Evolutionary conservation across 2,797 vertebrate genomes (phyloP), one percentile per base, ranked within the genome.

Genomic region (Mus spretus): DNA sequence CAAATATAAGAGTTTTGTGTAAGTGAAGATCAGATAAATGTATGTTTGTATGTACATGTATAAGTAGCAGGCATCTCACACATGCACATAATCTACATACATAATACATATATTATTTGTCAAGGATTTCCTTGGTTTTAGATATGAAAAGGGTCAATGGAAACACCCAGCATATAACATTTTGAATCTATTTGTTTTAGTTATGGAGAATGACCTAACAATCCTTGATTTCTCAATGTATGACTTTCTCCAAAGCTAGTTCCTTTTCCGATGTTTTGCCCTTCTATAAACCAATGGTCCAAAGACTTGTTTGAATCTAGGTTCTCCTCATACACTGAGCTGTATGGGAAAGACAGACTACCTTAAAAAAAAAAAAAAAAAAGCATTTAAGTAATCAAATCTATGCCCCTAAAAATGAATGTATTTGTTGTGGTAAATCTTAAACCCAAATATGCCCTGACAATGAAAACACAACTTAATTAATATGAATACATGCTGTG

Each of bases 371-470:
- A 85, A 3, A 44, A 44, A 63, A 87, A 75, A 85, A 59, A 90
- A 53, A 77, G 20, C 44, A 90, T 92, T 95, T 90, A 37, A 78
- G 77, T 57, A 91, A 96, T 91, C 90, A 90, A 93, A 2, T 31
- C 19, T 77, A 47, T 65, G 15, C 15, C 65, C 44, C 85, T n/a
- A 84, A 95, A 87, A 84, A 84, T 22, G 50, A 28, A 47, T 47
- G 47, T 47, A 47, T 7, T 47, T 47, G 47, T 47, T 47, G 47
- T 10, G 9, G 47, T 47, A 47, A 47, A 47, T 47, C 47, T 47
- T 47, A 6, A 47, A 47, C 47, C 47, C 47, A 47, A 47, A 47
- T 47, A 47, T 47, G 47, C 47, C 47, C 47, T 47, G 47, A 4
- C 47, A 47, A 47, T 47, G 47, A 47, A 47, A 47, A 47, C 47